A percentile compares a stretch with the other conserved stretches of the same genome.
These are phyloP conservation scores for Zaprionus obscuricornis DNA, from an alignment of 2,888 invertebrate species.

Conservation along the genomic window DNA sequence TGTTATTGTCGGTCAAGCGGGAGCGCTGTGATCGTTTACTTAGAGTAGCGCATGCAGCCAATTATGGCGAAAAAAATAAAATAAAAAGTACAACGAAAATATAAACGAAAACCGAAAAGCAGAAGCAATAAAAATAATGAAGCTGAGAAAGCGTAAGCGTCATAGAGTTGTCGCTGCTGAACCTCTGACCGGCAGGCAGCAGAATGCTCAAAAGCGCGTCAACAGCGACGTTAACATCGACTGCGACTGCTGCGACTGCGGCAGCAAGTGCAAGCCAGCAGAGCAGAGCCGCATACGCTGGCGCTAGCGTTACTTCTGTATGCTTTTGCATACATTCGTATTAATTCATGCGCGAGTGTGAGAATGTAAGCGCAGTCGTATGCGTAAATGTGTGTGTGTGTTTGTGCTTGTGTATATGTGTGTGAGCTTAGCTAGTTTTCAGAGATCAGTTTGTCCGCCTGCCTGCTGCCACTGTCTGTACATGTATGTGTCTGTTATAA, in stretches of 20 bases:
- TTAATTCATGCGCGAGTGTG: no score
- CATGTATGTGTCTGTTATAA: constrained; percentile 36
- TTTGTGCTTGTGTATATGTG: constrained; percentile 5
- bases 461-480: constrained; percentile 17
- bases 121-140: no score
- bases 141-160: constrained; percentile 53
- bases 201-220: not conserved
- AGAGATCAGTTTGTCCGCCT: constrained; percentile 22
- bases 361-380: no score
- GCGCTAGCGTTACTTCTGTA: not conserved
- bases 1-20: constrained; percentile 19
- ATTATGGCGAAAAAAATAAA: constrained; percentile 21
- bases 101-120: constrained; percentile 10
- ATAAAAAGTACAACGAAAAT: constrained; percentile 4
- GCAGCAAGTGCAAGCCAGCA: not conserved
- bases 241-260: constrained; percentile 11
- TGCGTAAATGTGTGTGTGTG: constrained; percentile 8
- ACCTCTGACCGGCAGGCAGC: constrained; percentile 62
- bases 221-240: constrained; percentile 5
- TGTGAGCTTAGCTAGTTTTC: constrained; percentile 45
- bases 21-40: constrained; percentile 40
- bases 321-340: constrained; percentile 39
- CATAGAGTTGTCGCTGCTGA: constrained; percentile 27
- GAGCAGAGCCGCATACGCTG: no score
- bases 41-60: constrained; percentile 39